Conservation (phyloP, 30 jellyfish, hydroid and myxozoan genomes). For the Euphysa ruthae region DNA sequence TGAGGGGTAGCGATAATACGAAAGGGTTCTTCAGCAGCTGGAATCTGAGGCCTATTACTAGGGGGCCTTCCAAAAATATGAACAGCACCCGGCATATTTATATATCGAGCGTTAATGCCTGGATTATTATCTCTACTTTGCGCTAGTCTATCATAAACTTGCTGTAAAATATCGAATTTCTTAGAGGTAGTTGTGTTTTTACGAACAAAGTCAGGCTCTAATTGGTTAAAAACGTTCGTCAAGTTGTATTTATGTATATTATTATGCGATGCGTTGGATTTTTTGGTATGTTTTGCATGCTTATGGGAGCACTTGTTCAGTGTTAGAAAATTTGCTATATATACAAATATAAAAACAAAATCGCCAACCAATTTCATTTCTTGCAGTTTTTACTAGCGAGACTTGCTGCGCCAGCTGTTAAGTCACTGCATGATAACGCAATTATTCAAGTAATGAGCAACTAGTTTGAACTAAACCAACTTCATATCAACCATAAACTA, state of each 20-base stretch:
- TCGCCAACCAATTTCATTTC: too few relatives aligned
- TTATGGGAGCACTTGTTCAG: background rate
- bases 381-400: too few relatives aligned
- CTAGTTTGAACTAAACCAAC: too few relatives aligned
- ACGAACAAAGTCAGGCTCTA: conserved; percentile 56
- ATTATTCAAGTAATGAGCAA: too few relatives aligned
- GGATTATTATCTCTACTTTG: conserved; percentile 32
- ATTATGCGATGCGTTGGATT: too few relatives aligned
- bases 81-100: conserved; percentile 89
- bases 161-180: conserved; percentile 63
- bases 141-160: conserved; percentile 20
- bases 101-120: conserved; percentile 32
- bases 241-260: conserved; percentile 38
- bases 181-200: conserved; percentile 27
- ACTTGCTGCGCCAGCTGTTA: too few relatives aligned
- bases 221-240: conserved; percentile 54
- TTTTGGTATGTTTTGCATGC: too few relatives aligned
- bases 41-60: conserved; percentile 25
- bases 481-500: background rate
- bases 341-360: too few relatives aligned
- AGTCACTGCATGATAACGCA: too few relatives aligned
- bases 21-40: conserved; percentile 67
- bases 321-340: background rate
- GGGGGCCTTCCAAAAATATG: conserved; percentile 97
- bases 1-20: conserved; percentile 78